Conservation (phyloP, 2,113 vertebrate species). For the Diphyllodes magnificus region DNA sequence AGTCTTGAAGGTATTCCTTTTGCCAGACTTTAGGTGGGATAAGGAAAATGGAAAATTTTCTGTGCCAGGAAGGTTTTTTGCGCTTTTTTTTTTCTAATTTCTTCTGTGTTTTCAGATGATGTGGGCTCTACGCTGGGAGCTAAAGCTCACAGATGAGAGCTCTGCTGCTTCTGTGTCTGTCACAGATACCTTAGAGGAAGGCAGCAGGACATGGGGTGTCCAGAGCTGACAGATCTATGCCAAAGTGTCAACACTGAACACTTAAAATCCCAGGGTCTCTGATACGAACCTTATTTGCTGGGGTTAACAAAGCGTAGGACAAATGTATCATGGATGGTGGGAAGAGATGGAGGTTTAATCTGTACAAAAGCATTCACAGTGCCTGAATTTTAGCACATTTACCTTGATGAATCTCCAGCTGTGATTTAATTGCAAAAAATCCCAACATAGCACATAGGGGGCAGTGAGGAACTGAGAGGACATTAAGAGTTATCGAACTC, state of each 20-base stretch:
- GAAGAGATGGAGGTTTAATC: not conserved
- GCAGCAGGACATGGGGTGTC: not conserved
- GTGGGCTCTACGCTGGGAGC: fast-evolving
- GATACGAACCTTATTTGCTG: not conserved
- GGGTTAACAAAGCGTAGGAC: not conserved
- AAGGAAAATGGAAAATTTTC: not conserved
- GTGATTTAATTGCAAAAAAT: not conserved
- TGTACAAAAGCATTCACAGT: fast-evolving
- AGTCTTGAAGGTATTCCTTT: not conserved
- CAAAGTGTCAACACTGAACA: not conserved
- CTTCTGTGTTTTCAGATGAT: not conserved
- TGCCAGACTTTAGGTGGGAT: not conserved
- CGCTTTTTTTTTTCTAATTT: not conserved
- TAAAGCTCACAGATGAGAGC: not conserved
- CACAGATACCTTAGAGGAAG: not conserved
- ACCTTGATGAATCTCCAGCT: not conserved
- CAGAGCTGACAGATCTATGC: not conserved
- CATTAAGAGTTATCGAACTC: not conserved
- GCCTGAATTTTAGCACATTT: not conserved
- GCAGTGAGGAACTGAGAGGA: not conserved
- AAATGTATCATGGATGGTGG: fast-evolving
- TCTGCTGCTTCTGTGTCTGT: not conserved
- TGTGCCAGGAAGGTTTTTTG: not conserved
- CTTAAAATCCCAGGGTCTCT: not conserved
- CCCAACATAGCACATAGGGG: fast-evolving